These are phyloP conservation scores for Echinometra lucunter DNA, from an alignment of 53 echinoderm and acorn worm species.

Conservation along the genomic window DNA sequence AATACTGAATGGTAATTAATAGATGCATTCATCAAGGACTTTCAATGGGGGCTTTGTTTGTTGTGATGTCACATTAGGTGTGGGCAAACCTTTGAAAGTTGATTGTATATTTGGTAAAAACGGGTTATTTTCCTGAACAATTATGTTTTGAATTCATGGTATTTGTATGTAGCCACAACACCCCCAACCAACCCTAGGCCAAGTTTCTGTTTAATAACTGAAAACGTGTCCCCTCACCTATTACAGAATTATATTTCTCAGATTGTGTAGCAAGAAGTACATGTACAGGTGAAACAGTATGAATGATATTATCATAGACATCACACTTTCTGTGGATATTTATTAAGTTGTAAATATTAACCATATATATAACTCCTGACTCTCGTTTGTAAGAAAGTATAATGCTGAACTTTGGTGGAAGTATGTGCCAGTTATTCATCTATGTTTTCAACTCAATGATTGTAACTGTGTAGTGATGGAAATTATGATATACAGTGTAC, in stretches of 20 bases:
- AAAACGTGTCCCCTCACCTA: too few relatives aligned
- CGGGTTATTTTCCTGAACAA: too few relatives aligned
- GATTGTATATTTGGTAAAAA: too few relatives aligned
- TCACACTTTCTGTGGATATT: not conserved
- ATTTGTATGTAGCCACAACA: too few relatives aligned
- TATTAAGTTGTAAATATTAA: conserved; percentile 42
- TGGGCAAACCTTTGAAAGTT: too few relatives aligned
- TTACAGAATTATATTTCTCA: not conserved
- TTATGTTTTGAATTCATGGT: too few relatives aligned
- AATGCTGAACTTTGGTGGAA: conserved; percentile 13
- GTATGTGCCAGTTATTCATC: not conserved
- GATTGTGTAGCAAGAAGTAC: not conserved
- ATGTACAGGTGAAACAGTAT: not conserved
- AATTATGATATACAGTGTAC: not conserved
- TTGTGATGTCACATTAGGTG: too few relatives aligned
- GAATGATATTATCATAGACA: not conserved
- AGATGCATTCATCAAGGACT: too few relatives aligned
- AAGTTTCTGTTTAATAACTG: too few relatives aligned
- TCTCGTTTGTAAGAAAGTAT: conserved; percentile 29
- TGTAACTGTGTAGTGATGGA: not conserved
- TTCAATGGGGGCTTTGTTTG: too few relatives aligned
- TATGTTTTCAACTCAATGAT: not conserved
- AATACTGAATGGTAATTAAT: too few relatives aligned
- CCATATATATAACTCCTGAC: conserved; percentile 6
- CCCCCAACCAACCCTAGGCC: too few relatives aligned